Evolutionary conservation across 1,140 invertebrate genomes (phyloP).

Genomic region (Lasioglossum albipes): DNA sequence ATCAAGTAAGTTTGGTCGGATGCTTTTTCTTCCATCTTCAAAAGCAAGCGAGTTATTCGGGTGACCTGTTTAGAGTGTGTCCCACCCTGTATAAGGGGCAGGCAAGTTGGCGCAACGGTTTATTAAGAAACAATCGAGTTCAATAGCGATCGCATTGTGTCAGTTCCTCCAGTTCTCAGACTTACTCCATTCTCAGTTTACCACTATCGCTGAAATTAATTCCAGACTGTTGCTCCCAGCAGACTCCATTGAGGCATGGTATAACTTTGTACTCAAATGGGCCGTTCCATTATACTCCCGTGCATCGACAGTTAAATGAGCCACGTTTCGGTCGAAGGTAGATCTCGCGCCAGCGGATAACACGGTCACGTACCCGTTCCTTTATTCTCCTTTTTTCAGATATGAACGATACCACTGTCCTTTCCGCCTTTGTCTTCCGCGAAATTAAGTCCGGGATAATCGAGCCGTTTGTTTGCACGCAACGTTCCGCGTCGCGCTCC

Average conservation of each 20-base stretch:
- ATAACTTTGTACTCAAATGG: slow-evolving; percentile 55
- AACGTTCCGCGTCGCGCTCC: background rate
- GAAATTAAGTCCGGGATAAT: slow-evolving; percentile 6
- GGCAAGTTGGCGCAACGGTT: too few species aligned
- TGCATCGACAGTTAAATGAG: slow-evolving; percentile 46
- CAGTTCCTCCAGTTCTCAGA: background rate
- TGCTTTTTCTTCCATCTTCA: too few species aligned
- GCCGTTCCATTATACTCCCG: slow-evolving; percentile 44
- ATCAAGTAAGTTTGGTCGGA: too few species aligned
- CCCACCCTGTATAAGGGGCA: too few species aligned
- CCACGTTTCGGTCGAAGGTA: background rate
- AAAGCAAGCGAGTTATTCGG: too few species aligned
- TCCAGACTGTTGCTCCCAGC: slow-evolving; percentile 50
- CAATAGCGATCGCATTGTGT: slow-evolving; percentile 20
- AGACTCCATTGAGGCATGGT: slow-evolving; percentile 31
- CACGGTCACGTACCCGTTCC: background rate
- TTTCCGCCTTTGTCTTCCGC: background rate
- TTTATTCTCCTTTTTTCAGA: background rate
- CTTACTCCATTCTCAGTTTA: slow-evolving; percentile 26
- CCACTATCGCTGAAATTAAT: slow-evolving; percentile 40
- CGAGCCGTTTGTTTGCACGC: slow-evolving; percentile 4
- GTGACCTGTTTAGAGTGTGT: too few species aligned
- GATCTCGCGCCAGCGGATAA: slow-evolving; percentile 12
- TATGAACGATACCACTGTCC: background rate
- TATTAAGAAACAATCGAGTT: background rate